These are phyloP conservation scores for Pheosia tremula DNA, from an alignment of 2,888 invertebrate genomes.

Conservation along the genomic window DNA sequence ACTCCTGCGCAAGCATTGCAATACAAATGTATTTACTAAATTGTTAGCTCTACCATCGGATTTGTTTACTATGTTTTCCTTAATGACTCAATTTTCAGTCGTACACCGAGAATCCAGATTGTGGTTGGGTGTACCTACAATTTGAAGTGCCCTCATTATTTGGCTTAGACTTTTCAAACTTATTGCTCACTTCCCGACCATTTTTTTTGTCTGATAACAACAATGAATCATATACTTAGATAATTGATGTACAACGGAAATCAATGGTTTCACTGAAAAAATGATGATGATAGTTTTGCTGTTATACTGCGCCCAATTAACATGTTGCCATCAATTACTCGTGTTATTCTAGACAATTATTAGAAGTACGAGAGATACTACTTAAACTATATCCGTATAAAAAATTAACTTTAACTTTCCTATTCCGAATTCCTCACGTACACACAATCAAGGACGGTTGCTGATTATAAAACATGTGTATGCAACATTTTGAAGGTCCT, in stretches of 20 bases:
- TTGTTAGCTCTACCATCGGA: constrained; percentile 36
- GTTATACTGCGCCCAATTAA: neutral
- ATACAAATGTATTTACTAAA: constrained; percentile 57
- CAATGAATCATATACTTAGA: constrained; percentile 20
- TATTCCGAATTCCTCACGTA: constrained; percentile 42
- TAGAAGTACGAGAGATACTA: neutral
- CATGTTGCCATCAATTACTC: neutral
- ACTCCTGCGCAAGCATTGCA: constrained; percentile 49
- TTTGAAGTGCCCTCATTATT: neutral
- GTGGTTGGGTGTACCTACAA: constrained; percentile 10
- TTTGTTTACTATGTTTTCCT: constrained; percentile 62
- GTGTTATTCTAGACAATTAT: neutral
- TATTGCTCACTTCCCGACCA: constrained; percentile 18
- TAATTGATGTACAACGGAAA: constrained; percentile 24
- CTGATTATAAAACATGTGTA: constrained; percentile 53
- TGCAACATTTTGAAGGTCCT: constrained; percentile 31
- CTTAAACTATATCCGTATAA: constrained; percentile 44
- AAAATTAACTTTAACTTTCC: constrained; percentile 39
- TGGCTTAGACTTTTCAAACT: neutral
- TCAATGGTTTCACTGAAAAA: constrained; percentile 22
- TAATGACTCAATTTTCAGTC: constrained; percentile 66
- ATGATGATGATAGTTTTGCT: constrained; percentile 10
- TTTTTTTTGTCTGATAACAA: constrained; percentile 13
- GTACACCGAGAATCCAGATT: constrained; percentile 13
- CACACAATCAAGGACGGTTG: constrained; percentile 80